Evolutionary conservation across 1,140 invertebrate species (phyloP).

Genomic region (Cotesia typhae): DNA sequence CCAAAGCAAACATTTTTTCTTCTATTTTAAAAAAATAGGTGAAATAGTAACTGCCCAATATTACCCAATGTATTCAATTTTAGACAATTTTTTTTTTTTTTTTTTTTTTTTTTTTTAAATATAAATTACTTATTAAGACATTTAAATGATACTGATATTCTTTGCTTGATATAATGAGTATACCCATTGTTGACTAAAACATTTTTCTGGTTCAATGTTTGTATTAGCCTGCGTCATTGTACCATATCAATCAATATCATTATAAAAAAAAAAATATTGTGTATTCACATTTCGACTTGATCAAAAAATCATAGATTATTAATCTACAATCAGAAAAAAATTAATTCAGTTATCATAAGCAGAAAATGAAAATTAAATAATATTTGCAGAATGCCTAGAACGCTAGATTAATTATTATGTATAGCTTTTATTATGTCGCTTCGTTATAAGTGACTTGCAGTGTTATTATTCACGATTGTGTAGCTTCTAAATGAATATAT

Average conservation of each 20-base stretch:
- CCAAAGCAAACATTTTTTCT: slow-evolving; percentile 37
- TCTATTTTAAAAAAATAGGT: background rate
- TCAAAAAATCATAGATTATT: slow-evolving; percentile 5
- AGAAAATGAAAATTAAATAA: background rate
- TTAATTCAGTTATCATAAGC: background rate
- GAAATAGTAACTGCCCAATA: too few relatives aligned
- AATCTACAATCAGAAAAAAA: background rate
- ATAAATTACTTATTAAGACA: slow-evolving; percentile 21
- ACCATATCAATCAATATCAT: slow-evolving; percentile 34
- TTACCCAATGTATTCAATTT: too few relatives aligned
- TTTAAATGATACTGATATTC: slow-evolving; percentile 3
- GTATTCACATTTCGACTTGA: background rate
- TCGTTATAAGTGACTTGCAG: slow-evolving; percentile 24
- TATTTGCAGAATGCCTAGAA: slow-evolving; percentile 22
- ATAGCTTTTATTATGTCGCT: slow-evolving; percentile 32
- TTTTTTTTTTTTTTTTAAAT: too few relatives aligned
- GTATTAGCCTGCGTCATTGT: slow-evolving; percentile 19
- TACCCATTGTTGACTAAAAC: slow-evolving; percentile 8
- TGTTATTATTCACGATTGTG: slow-evolving; percentile 33
- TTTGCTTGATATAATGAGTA: background rate
- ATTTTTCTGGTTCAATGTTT: slow-evolving; percentile 27
- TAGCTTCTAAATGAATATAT: slow-evolving; percentile 22
- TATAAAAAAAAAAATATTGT: slow-evolving; percentile 4
- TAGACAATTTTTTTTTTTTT: too few relatives aligned
- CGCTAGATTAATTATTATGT: slow-evolving; percentile 30